Evolutionary conservation across 1,140 invertebrate species (phyloP).

Genomic region (Ceratina japonica): DNA sequence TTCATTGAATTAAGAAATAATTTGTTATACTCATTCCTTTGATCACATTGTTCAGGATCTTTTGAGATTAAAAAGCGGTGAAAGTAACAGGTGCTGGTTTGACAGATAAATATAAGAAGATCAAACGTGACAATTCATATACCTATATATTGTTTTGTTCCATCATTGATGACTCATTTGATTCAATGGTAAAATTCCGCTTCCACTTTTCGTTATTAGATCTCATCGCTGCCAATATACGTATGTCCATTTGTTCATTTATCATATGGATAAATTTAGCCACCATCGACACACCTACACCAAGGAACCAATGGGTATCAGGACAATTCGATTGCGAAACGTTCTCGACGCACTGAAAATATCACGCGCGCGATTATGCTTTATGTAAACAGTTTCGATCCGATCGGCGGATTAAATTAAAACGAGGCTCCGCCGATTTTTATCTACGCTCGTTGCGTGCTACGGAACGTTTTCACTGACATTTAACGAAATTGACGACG

Average conservation of each 20-base stretch:
- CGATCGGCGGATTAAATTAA: background rate
- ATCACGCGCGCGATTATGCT: background rate
- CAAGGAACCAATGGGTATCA: background rate
- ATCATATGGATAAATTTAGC: background rate
- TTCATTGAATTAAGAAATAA: too few relatives aligned
- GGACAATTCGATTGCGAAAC: slow-evolving; percentile 92
- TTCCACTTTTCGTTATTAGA: background rate
- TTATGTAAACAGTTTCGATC: background rate
- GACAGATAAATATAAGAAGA: too few relatives aligned
- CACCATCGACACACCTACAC: too few relatives aligned
- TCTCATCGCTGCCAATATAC: background rate
- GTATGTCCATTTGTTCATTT: background rate
- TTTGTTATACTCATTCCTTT: too few relatives aligned
- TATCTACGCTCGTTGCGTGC: too few relatives aligned
- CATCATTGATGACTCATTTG: background rate
- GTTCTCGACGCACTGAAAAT: slow-evolving; percentile 90
- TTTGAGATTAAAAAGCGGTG: too few relatives aligned
- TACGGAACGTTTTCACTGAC: background rate
- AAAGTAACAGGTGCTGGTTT: too few relatives aligned
- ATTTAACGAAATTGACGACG: background rate
- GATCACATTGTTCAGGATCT: too few relatives aligned
- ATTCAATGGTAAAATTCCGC: background rate
- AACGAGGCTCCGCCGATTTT: background rate
- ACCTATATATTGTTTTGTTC: background rate
- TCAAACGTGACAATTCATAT: too few relatives aligned